A percentile compares a stretch with the other conserved stretches of the same genome.
Evolutionary conservation across 2,113 vertebrate genomes (phyloP).

Genomic region (Eretmochelys imbricata): DNA sequence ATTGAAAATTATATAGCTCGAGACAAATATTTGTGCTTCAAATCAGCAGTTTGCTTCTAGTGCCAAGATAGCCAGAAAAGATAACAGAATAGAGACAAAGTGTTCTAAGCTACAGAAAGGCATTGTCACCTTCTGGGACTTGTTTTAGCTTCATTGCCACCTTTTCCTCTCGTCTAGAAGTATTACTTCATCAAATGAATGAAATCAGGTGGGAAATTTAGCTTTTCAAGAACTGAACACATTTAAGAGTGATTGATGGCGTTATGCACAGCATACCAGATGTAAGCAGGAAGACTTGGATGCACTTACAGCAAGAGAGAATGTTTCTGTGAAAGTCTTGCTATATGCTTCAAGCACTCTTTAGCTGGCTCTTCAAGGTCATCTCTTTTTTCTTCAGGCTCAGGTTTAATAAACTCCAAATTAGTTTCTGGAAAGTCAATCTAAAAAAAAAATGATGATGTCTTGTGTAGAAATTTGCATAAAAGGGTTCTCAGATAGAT

Average conservation of each 20-base stretch:
- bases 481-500: background rate
- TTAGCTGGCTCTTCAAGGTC: conserved; percentile 15
- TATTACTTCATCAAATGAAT: background rate
- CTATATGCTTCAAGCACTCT: conserved; percentile 69
- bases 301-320: conserved; percentile 73
- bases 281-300: background rate
- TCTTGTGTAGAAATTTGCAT: background rate
- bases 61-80: background rate
- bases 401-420: conserved; percentile 60
- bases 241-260: background rate
- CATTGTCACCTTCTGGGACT: background rate
- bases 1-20: background rate
- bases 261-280: background rate
- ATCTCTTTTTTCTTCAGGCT: conserved; percentile 37
- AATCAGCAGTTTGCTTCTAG: background rate
- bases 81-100: background rate
- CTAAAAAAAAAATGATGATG: conserved; percentile 11
- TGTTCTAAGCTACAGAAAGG: background rate
- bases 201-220: background rate
- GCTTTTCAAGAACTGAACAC: background rate
- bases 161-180: background rate
- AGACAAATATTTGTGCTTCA: background rate
- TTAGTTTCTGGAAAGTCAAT: conserved; percentile 70
- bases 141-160: conserved; percentile 7
- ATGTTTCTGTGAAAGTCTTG: conserved; percentile 51